Conservation (phyloP, 1,140 invertebrate species). For the Laupala kohalensis region DNA sequence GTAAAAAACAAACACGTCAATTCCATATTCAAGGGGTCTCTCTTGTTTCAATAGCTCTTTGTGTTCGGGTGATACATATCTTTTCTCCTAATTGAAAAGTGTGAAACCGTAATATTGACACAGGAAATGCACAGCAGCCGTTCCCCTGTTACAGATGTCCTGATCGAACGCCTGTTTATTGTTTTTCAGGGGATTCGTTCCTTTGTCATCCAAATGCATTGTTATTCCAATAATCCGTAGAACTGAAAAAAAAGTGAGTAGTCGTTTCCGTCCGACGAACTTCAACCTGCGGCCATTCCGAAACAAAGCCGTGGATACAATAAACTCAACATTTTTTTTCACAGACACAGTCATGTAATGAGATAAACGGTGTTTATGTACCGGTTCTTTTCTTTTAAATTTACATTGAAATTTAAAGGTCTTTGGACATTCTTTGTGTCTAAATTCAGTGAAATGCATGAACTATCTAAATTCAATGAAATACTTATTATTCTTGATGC, state of each 20-base stretch:
- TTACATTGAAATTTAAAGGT: too few species aligned
- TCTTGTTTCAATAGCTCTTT: background rate
- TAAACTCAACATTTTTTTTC: background rate
- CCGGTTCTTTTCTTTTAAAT: too few species aligned
- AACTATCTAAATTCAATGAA: too few species aligned
- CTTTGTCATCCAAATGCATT: background rate
- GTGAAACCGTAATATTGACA: background rate
- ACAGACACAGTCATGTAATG: background rate
- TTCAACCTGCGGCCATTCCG: background rate
- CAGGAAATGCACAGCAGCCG: background rate
- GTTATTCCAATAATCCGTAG: background rate
- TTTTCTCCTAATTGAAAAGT: background rate
- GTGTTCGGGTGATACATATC: background rate
- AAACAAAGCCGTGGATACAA: background rate
- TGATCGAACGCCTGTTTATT: background rate
- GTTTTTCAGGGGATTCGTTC: background rate
- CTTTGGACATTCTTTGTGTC: too few species aligned
- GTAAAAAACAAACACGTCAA: background rate
- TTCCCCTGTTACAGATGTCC: background rate
- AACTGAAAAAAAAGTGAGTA: background rate
- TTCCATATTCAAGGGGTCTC: background rate
- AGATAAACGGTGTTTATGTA: too few species aligned
- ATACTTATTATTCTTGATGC: too few species aligned
- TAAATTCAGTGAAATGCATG: too few species aligned
- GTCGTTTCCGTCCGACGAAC: background rate